Conservation (phyloP, 2,797 vertebrate genomes). For the Sebastes baramenuke region DNA sequence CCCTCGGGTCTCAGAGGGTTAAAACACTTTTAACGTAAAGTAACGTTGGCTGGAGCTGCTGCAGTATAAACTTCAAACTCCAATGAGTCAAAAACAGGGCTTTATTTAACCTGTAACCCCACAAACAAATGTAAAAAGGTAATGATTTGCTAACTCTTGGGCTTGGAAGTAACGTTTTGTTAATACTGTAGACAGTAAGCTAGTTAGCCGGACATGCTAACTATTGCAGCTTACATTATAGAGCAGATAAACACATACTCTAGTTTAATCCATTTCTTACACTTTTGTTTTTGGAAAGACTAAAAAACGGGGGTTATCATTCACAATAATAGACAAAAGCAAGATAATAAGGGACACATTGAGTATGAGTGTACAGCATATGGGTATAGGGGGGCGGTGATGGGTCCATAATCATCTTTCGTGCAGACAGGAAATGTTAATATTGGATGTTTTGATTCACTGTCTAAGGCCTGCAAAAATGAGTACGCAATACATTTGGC, state of each 20-base stretch:
- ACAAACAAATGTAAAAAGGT: neutral
- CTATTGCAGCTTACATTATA: neutral
- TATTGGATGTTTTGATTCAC: slow-evolving; percentile 59
- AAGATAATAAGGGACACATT: neutral
- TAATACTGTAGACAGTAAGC: neutral
- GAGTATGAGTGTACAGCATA: slow-evolving; percentile 10
- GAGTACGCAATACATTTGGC: slow-evolving; percentile 58
- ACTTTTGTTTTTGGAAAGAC: neutral
- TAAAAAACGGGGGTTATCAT: neutral
- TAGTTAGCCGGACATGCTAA: neutral
- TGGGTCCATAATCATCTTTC: slow-evolving; percentile 46
- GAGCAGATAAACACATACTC: neutral
- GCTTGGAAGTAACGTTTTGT: neutral
- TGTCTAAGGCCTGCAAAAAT: slow-evolving; percentile 46
- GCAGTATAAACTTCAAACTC: neutral
- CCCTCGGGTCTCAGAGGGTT: no score
- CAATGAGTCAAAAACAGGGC: no score
- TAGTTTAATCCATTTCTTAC: neutral
- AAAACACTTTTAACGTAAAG: no score
- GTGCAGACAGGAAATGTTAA: slow-evolving; percentile 59
- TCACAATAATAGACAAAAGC: neutral
- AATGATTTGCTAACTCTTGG: neutral
- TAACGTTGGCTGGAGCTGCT: neutral
- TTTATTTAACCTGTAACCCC: neutral
- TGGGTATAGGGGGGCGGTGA: neutral